Base-by-base conservation (phyloP, 2,797 vertebrate genomes). In the Ammospiza maritima region DNA sequence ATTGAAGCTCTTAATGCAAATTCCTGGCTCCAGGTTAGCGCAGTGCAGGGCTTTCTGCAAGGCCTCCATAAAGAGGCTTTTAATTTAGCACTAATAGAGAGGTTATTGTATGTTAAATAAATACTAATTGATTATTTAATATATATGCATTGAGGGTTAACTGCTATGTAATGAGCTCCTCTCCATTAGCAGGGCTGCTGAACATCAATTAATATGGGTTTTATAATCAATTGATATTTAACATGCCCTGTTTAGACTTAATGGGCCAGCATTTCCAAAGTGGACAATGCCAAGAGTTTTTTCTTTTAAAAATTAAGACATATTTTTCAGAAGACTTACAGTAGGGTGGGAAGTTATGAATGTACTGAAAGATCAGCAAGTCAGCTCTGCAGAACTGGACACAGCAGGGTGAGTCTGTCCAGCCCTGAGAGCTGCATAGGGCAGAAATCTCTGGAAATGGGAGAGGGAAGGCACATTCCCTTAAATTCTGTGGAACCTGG, bases 111-210 rank as follows among this genome's bases (percentile, higher is more conserved):
- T 96, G 94, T 95, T 97, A 97, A 97, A 96, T 97, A 97, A 97
- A 97, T 96, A 96, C 96, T 97, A 97, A 97, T 97, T 96, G 97
- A 97, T 97, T 97, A 96, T 97, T 96, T 97, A 85, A 96, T 95
- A 96, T 96, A 95, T 96, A 94, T 92, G 92, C 83, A 1, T 94
- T 91, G 93, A 93, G 94, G 93, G 96, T 97, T 97, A 97, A 97
- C 91, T 90, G 94, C 96, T 89, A 91, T 89, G 94, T 94, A 96
- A 96, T 96, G 96, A 97, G 96, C 96, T 95, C 90, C 77, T 93
- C 86, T 76, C 88, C 94, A 91, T 96, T 97, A 97, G 93, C 7
- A 2, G 81, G 83, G 94, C 92, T 95, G 93, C 96, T 96, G 89
- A 93, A 91, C 17, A 10, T 96, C 96, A 96, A 94, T 97, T 96